Base-by-base conservation (phyloP, 2,113 vertebrate genomes). In the Neoarius graeffei region DNA sequence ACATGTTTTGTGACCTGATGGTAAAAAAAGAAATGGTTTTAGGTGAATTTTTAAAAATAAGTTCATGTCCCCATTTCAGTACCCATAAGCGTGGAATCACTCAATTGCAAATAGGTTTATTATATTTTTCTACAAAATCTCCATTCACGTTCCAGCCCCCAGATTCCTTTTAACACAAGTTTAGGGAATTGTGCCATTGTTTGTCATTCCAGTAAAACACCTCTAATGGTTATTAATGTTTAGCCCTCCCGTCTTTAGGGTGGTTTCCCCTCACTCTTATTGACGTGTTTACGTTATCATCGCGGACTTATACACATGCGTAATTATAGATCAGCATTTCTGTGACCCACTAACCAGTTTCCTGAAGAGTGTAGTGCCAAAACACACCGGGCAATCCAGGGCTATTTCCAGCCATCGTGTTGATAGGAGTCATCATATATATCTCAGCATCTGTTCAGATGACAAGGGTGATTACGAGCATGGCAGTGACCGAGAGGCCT, bases 381-480 rank as follows among this genome's bases (percentile, higher is more conserved):
- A 8, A 83, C 48, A 5, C 77, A 73, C 23, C 54, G 59, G 71
- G 64, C 86, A 81, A 60, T n/a, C 59, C 25, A 77, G 1, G 17
- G 60, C 62, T 90, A 84, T 90, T 92, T 73, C 54, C 48, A 89
- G 86, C 88, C 56, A 79, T 59, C 13, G 17, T 77, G 84, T 86
- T 88, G 54, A 84, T 81, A 59, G 27, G 64, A 81, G 19, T 50
- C n/a, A 5, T 71, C 52, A 85, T 42, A 87, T 35, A 42, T 20
- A 81, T 35, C 66, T 19, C 5, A 25, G 30, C 14, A 15, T 13
- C 48, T 60, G 73, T 80, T 80, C 35, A 81, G 67, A 50, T 30
- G 85, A 52, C 57, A 10, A 48, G 35, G 83, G 59, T 85, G 73
- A 56, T 88, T 88, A 56, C 9, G 20, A 83, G 56, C 48, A 8